Evolutionary conservation across 2,888 invertebrate species (phyloP).

Genomic region (Cantharis rustica): DNA sequence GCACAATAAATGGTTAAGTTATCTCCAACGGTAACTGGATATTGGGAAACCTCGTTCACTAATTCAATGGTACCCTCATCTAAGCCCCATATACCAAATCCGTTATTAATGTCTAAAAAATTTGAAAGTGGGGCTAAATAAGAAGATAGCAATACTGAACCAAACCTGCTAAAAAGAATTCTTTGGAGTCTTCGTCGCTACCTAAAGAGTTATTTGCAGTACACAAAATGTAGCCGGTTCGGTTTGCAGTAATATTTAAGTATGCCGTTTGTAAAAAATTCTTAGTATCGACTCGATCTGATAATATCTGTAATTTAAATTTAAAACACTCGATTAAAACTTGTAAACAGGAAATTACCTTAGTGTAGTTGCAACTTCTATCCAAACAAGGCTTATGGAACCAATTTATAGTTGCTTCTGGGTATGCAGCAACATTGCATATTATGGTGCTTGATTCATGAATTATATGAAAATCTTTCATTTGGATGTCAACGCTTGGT

Average conservation of each 20-base stretch:
- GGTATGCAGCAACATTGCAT: conserved; percentile 63
- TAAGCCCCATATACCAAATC: conserved; percentile 56
- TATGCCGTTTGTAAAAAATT: conserved; percentile 46
- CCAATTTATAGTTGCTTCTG: conserved; percentile 64
- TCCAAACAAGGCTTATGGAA: conserved; percentile 56
- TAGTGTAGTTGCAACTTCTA: conserved; percentile 43
- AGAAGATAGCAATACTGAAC: background rate
- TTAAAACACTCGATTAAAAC: background rate
- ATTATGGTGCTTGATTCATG: conserved; percentile 54
- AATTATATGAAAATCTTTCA: conserved; percentile 53
- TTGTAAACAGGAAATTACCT: background rate
- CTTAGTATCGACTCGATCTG: conserved; percentile 1
- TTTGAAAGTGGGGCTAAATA: background rate
- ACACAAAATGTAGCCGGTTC: conserved; percentile 57
- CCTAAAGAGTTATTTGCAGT: conserved; percentile 55
- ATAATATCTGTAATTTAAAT: conserved; percentile 5
- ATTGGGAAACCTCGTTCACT: conserved; percentile 30
- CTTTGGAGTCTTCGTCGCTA: conserved; percentile 32
- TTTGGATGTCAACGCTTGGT: conserved; percentile 56
- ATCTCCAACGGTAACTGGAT: conserved; percentile 60
- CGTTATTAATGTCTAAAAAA: conserved; percentile 55
- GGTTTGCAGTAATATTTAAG: conserved; percentile 50
- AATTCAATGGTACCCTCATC: conserved; percentile 50
- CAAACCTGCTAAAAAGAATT: conserved; percentile 40
- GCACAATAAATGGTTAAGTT: conserved; percentile 62